Conservation (phyloP, 2,888 invertebrate genomes). For the Cantharis flavilabris region DNA sequence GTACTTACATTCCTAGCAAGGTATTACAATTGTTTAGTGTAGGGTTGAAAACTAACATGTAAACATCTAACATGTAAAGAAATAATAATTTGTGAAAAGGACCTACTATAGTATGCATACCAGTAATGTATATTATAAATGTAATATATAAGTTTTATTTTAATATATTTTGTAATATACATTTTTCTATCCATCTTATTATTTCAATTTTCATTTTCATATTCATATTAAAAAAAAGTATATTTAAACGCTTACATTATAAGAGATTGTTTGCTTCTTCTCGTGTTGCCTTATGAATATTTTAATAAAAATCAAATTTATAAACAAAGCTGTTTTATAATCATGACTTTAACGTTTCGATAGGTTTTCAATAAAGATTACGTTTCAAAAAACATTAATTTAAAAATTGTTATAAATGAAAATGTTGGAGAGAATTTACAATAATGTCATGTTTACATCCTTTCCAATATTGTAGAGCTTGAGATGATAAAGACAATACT, state of each 20-base stretch:
- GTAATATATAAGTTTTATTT: not conserved
- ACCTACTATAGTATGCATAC: too few species aligned
- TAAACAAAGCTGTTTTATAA: not conserved
- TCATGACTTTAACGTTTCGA: not conserved
- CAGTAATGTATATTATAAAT: not conserved
- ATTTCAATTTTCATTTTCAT: not conserved
- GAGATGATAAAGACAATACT: constrained; percentile 29
- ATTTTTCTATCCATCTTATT: not conserved
- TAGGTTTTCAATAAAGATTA: not conserved
- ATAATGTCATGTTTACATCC: constrained; percentile 27
- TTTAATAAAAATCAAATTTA: not conserved
- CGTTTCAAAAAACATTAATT: not conserved
- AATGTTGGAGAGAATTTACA: constrained; percentile 8
- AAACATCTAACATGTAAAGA: too few species aligned
- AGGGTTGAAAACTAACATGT: too few species aligned
- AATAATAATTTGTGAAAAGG: too few species aligned
- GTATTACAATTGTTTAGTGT: too few species aligned
- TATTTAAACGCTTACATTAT: not conserved
- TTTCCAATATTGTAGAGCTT: constrained; percentile 25
- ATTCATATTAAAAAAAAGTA: not conserved
- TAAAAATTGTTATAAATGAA: constrained; percentile 6
- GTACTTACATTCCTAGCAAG: too few species aligned
- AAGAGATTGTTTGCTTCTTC: not conserved
- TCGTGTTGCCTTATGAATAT: not conserved
- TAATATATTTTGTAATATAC: not conserved